These are phyloP conservation scores for Puffinus mauretanicus DNA, from an alignment of 2,113 vertebrate genomes.

Conservation along the genomic window DNA sequence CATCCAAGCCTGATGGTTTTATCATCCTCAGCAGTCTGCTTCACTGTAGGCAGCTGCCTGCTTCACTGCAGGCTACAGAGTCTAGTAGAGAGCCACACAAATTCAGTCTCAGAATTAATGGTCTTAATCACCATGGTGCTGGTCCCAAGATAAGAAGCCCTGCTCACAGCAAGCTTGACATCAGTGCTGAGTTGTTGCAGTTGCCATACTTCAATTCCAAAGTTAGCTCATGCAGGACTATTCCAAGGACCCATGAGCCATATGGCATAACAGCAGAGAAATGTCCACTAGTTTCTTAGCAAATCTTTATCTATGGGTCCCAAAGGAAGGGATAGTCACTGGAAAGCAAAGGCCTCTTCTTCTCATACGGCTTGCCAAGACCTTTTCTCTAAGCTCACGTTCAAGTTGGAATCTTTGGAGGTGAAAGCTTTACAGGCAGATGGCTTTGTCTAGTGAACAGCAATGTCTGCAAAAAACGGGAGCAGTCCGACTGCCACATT, in stretches of 20 bases:
- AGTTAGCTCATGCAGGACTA: neutral
- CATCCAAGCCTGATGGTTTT: neutral
- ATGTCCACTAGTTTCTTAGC: neutral
- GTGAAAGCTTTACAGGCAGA: neutral
- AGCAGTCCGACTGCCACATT: neutral
- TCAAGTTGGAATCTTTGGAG: neutral
- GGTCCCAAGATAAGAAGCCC: neutral
- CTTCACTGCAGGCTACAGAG: neutral
- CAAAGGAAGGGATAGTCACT: neutral
- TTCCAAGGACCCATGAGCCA: neutral
- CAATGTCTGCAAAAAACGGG: neutral
- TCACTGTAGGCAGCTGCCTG: neutral
- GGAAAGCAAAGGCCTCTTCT: neutral
- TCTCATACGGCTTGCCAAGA: neutral
- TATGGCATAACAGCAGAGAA: neutral
- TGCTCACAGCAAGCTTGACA: neutral
- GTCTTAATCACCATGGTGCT: neutral
- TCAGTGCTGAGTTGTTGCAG: neutral
- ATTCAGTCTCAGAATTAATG: neutral
- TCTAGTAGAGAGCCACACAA: neutral
- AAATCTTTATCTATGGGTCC: neutral
- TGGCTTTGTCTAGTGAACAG: neutral
- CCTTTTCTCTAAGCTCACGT: neutral
- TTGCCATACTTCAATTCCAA: neutral
- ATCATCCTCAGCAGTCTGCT: neutral